Percentiles rank a stretch among this genome's conserved stretches.
Evolutionary conservation across 1,140 invertebrate genomes (phyloP).

Genomic region (Lasioglossum albipes): DNA sequence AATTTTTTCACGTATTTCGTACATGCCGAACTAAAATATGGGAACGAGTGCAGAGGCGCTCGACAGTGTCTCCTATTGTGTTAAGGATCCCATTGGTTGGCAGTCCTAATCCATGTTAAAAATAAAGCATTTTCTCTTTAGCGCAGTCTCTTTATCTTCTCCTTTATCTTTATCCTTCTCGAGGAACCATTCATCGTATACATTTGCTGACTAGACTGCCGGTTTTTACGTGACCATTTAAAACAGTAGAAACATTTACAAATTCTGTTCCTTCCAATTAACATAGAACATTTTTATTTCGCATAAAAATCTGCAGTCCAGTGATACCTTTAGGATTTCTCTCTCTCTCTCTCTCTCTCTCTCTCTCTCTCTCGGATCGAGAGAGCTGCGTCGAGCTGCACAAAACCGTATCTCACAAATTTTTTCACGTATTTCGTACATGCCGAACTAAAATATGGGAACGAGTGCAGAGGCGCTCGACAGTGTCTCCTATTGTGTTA

Average conservation of each 20-base stretch:
- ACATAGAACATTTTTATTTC: too few relatives aligned
- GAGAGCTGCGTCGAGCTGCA: constrained; percentile 17
- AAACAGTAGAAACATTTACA: too few relatives aligned
- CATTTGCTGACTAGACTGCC: too few relatives aligned
- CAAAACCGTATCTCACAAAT: constrained; percentile 28
- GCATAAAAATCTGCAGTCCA: not conserved
- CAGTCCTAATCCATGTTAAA: not conserved
- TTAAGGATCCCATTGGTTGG: not conserved
- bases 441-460: constrained; percentile 20
- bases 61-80: too few relatives aligned
- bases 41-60: not conserved
- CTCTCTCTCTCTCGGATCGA: too few relatives aligned
- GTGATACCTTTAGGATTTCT: not conserved
- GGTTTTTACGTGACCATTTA: too few relatives aligned
- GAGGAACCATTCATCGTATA: too few relatives aligned
- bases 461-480: not conserved
- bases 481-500: not conserved
- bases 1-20: constrained; percentile 27
- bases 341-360: too few relatives aligned
- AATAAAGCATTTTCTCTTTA: not conserved
- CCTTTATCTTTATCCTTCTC: too few relatives aligned
- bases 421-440: constrained; percentile 27
- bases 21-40: constrained; percentile 26
- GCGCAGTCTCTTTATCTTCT: not conserved
- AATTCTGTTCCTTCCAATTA: too few relatives aligned